phyloP scores from a whole-genome alignment of 2,113 vertebrate species.

The Pelusios castaneus region DNA sequence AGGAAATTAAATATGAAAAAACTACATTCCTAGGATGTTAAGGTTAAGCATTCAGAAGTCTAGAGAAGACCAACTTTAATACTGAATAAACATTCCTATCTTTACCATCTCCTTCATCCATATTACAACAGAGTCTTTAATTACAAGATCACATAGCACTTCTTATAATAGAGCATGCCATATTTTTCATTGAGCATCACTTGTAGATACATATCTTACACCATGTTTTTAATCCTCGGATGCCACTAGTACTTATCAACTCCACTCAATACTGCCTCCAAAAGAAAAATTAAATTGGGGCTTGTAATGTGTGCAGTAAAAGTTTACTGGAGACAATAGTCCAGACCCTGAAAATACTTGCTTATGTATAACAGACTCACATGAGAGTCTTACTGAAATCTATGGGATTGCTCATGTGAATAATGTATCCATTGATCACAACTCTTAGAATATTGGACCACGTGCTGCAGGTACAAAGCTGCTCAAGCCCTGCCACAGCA shows the following conservation, averaged over 20 bases:
- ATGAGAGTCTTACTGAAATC: neutral
- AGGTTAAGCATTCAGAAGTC: neutral
- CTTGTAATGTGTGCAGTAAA: neutral
- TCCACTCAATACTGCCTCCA: neutral
- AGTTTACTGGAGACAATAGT: neutral
- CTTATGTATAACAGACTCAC: accelerated
- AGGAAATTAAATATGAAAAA: neutral
- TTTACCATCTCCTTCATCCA: neutral
- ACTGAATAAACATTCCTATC: neutral
- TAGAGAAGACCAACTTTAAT: neutral
- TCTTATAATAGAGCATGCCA: neutral
- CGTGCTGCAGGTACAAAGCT: too few species aligned
- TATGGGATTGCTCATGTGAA: neutral
- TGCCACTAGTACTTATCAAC: neutral
- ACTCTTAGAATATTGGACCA: too few species aligned
- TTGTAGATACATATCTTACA: neutral
- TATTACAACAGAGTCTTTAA: neutral
- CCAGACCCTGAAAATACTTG: neutral
- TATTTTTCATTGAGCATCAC: neutral
- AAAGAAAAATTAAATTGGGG: neutral
- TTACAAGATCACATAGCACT: neutral
- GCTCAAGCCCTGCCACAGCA: too few species aligned
- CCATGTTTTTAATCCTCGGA: neutral
- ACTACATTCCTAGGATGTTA: neutral
- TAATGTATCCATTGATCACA: neutral